Conservation (phyloP, 2,113 vertebrate species). For the Marmota flaviventris region DNA sequence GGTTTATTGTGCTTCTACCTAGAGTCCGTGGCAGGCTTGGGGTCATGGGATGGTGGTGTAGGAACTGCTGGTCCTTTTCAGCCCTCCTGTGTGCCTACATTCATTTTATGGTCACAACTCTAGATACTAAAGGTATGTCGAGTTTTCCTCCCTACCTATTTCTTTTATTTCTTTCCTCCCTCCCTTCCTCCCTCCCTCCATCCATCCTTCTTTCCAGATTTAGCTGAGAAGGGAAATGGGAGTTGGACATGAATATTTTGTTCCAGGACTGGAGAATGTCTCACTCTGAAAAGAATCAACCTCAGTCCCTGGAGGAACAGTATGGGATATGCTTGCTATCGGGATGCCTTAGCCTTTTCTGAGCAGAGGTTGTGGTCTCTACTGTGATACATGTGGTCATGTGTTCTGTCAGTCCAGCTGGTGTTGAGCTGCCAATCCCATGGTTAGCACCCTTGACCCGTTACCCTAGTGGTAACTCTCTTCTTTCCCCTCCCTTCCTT, state of each 20-base stretch:
- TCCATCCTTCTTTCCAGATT: neutral
- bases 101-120: neutral
- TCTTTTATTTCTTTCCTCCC: too few relatives aligned
- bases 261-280: neutral
- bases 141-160: neutral
- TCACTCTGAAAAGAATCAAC: neutral
- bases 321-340: neutral
- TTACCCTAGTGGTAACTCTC: too few relatives aligned
- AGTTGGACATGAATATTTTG: neutral
- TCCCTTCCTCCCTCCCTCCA: neutral
- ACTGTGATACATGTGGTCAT: neutral
- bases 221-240: neutral
- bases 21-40: neutral
- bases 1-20: neutral
- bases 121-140: neutral
- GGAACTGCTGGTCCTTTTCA: neutral
- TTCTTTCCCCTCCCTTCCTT: too few relatives aligned
- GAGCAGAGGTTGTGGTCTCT: conserved; percentile 54
- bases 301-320: neutral
- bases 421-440: neutral
- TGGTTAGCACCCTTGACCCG: neutral
- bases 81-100: neutral
- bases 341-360: neutral
- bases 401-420: neutral
- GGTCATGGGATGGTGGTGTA: neutral